Conservation (phyloP, 2,113 vertebrate species). For the Labeo catla region DNA sequence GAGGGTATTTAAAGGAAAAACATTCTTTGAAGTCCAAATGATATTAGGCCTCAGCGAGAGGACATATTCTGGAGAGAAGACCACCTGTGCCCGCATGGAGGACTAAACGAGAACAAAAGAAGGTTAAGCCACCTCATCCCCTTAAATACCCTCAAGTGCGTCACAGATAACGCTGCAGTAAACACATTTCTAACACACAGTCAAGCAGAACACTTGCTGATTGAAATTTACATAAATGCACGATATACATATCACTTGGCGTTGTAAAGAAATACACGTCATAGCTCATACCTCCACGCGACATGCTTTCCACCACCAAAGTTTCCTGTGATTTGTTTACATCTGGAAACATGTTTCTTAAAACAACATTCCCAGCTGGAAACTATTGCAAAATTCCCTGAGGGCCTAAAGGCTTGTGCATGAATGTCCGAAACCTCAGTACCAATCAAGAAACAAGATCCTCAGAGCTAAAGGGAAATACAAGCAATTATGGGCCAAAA, state of each 20-base stretch:
- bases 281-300: background rate
- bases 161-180: constrained; percentile 19
- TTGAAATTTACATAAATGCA: background rate
- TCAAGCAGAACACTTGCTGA: background rate
- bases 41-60: background rate
- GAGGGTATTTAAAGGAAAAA: constrained; percentile 11
- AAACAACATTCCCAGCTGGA: constrained; percentile 57
- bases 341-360: constrained; percentile 53
- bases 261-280: background rate
- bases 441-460: constrained; percentile 25
- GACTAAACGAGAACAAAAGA: constrained; percentile 32
- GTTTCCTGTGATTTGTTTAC: constrained; percentile 36
- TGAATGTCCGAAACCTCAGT: constrained; percentile 14
- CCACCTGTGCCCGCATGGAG: background rate
- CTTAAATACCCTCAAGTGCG: background rate
- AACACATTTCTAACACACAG: constrained; percentile 17
- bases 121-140: constrained; percentile 31
- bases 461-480: constrained; percentile 18
- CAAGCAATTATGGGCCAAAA: background rate
- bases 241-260: background rate
- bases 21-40: constrained; percentile 13
- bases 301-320: constrained; percentile 10
- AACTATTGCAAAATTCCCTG: constrained; percentile 29
- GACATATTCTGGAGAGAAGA: constrained; percentile 19
- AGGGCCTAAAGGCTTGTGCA: background rate